Evolutionary conservation across 2,888 invertebrate species (phyloP), one percentile per base, ranked within the genome.

Genomic region (Spilarctia lutea): DNA sequence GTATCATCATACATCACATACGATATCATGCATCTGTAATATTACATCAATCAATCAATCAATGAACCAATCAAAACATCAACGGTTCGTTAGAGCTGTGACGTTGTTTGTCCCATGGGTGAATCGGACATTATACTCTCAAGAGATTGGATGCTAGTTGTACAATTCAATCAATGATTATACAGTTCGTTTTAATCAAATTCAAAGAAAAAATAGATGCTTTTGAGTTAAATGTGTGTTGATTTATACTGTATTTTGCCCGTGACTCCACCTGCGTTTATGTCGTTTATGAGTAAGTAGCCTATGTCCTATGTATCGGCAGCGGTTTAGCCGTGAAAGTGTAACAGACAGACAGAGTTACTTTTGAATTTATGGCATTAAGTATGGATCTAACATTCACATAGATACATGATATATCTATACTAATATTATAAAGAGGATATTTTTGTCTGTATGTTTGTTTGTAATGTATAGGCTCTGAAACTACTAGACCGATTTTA

Each of bases 41-140:
- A 79, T 63, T 30, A 63, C 63, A 63, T 63, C 30, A 63, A 63
- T 63, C 63, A 30, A 63, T 63, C 30, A 63, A 63, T 63, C 63
- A 30, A 63, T 79, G 70, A 78, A 83, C 76, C 77, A 81, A 83
- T 78, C 78, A 77, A 77, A 45, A 45, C 16, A 45, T 79, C 67
- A 70, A 27, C 73, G 80, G 74, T 82, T 84, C 78, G 79, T 80
- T 79, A 84, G 70, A 74, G 75, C 65, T 35, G 27, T 68, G 20
- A 68, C 63, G 68, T 39, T 74, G 75, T 80, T 78, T 75, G 71
- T 79, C 77, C 75, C 76, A 52, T 45, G 68, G 65, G 67, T 63
- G 35, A 60, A 39, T 73, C 45, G 78, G 71, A 77, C 76, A 76
- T 66, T 66, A 71, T 68, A 20, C 48, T 81, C 83, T 71, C 82